phyloP scores from a whole-genome alignment of 1,140 invertebrate genomes.

The Drosophila chauvacae region DNA sequence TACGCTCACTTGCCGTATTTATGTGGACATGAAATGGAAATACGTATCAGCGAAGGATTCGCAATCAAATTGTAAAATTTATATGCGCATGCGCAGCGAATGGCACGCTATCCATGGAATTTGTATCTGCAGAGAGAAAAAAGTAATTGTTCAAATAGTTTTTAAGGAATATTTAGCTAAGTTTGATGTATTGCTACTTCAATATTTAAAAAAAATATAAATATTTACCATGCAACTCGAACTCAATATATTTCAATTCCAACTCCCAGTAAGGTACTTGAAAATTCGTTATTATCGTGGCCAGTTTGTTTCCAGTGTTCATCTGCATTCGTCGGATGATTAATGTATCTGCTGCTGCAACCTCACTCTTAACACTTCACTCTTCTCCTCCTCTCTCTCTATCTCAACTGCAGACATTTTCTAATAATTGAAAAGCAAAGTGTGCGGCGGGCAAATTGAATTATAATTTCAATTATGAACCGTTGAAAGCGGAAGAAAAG shows the following conservation, averaged over 20 bases:
- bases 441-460: constrained; percentile 67
- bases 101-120: constrained; percentile 47
- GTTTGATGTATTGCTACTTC: too few species aligned
- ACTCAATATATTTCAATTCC: background rate
- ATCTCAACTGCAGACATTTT: constrained; percentile 44
- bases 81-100: constrained; percentile 60
- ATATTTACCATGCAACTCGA: background rate
- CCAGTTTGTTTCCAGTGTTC: constrained; percentile 1
- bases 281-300: background rate
- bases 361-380: background rate
- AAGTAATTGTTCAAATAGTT: background rate
- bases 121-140: constrained; percentile 26
- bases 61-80: constrained; percentile 67
- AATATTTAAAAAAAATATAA: background rate
- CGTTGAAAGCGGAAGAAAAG: constrained; percentile 81
- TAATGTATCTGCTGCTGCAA: constrained; percentile 60
- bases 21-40: constrained; percentile 48
- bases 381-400: constrained; percentile 9
- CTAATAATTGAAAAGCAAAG: constrained; percentile 81
- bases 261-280: background rate
- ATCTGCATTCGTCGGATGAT: constrained; percentile 29
- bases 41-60: constrained; percentile 43
- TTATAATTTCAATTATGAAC: constrained; percentile 82
- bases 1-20: constrained; percentile 48
- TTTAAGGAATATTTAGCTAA: background rate